Conservation (phyloP, 2,888 invertebrate genomes). For the Drosophila pseudotalamancana region DNA sequence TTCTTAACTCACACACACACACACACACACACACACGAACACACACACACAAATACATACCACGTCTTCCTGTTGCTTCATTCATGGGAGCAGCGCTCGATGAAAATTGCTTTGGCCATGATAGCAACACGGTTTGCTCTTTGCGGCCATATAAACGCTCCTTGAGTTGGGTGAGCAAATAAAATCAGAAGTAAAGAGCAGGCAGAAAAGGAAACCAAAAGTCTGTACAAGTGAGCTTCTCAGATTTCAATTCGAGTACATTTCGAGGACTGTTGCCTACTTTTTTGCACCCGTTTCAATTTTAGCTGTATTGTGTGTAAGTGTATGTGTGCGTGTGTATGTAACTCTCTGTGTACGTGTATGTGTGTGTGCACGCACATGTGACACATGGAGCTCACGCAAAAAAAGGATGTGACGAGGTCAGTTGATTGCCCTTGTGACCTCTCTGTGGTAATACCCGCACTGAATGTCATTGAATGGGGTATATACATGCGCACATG, state of each 20-base stretch:
- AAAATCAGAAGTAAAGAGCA: background rate
- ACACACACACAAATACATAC: background rate
- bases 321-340: slow-evolving; percentile 7
- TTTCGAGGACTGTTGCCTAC: slow-evolving; percentile 41
- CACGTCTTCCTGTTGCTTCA: slow-evolving; percentile 58
- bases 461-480: background rate
- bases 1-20: slow-evolving; percentile 1
- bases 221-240: slow-evolving; percentile 20
- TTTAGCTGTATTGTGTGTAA: slow-evolving; percentile 4
- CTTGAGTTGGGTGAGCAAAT: background rate
- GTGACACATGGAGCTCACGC: slow-evolving; percentile 25
- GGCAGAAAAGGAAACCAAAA: slow-evolving; percentile 7
- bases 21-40: background rate
- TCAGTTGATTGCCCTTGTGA: slow-evolving; percentile 50
- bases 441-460: slow-evolving; percentile 11
- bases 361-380: slow-evolving; percentile 11
- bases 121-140: slow-evolving; percentile 29
- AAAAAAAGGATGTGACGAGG: slow-evolving; percentile 40
- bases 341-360: slow-evolving; percentile 12
- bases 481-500: slow-evolving; percentile 7
- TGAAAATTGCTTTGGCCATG: slow-evolving; percentile 30
- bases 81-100: slow-evolving; percentile 16
- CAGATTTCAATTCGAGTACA: slow-evolving; percentile 34
- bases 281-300: slow-evolving; percentile 29
- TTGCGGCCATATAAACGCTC: slow-evolving; percentile 17